phyloP scores from a whole-genome alignment of 2,888 invertebrate genomes.

The Tipula vernalis region DNA sequence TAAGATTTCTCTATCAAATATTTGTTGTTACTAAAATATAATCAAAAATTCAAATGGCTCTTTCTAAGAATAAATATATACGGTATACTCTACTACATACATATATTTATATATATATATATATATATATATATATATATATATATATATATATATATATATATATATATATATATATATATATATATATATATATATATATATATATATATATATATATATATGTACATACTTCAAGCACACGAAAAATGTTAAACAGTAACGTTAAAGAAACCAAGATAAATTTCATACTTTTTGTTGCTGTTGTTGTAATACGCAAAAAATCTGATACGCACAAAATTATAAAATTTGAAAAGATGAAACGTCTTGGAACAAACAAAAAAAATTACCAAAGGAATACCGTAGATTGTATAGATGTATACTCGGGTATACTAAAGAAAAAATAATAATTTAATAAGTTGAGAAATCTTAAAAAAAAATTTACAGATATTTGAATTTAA shows the following conservation, averaged over 20 bases:
- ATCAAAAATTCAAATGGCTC: neutral
- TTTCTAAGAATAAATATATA: neutral
- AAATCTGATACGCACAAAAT: neutral
- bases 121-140: neutral
- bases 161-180: too few relatives aligned
- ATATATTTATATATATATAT: too few relatives aligned
- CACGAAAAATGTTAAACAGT: neutral
- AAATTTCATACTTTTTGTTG: neutral
- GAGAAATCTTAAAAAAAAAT: neutral
- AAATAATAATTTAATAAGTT: slow-evolving; percentile 4
- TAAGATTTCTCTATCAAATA: neutral
- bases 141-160: too few relatives aligned
- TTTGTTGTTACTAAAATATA: neutral
- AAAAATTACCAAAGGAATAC: neutral
- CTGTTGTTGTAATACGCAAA: neutral
- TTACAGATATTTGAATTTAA: slow-evolving; percentile 4
- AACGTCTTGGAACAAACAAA: neutral
- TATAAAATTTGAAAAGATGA: neutral
- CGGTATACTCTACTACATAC: neutral
- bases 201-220: neutral
- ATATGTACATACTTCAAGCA: neutral
- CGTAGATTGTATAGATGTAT: neutral
- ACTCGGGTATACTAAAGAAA: neutral
- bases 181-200: too few relatives aligned
- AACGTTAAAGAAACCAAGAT: neutral